Evolutionary conservation across 2,113 vertebrate species (phyloP), one percentile per base, ranked within the genome.

Genomic region (Ahaetulla prasina): DNA sequence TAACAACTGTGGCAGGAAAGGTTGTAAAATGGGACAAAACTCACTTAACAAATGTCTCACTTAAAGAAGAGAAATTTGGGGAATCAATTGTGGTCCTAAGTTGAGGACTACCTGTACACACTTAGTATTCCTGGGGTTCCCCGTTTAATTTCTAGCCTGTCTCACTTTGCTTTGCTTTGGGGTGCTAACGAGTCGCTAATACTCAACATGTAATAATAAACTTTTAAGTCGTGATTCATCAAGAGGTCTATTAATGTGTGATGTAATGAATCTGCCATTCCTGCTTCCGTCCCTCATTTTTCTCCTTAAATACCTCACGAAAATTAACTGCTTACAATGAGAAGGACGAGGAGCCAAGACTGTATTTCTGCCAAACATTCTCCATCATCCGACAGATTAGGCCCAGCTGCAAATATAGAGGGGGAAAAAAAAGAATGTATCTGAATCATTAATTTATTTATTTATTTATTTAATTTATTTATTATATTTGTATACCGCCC

Each of bases 321-420:
- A 93, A 92, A 93, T 55, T 0, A 96, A 91, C 95, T 96, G 98
- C 99, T 98, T 97, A 99, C 99, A 98, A 93, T 95, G 96, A 97
- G 87, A 98, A 94, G 95, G 97, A 94, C 90, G 90, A 94, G 89
- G 98, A 96, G 52, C 97, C 96, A 53, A 98, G 98, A 89, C 96
- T 96, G 91, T 98, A 97, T 96, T 98, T 99, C 95, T 96, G 97
- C 99, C 99, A 99, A 92, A 98, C 96, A 47, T 98, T 96, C 94
- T 99, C 98, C 97, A 99, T 92, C 95, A 99, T 97, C 96, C 96
- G 97, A 96, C 98, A 98, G 91, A 99, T 96, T 95, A 99, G 97
- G 95, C 98, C 98, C 98, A 99, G 96, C 99, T 99, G 96, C 80
- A 98, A 95, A 49, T 39, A 87, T 93, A 95, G 87, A 92, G 90